These are phyloP conservation scores for Helostoma temminkii DNA, from an alignment of 2,797 vertebrate genomes.

Conservation along the genomic window DNA sequence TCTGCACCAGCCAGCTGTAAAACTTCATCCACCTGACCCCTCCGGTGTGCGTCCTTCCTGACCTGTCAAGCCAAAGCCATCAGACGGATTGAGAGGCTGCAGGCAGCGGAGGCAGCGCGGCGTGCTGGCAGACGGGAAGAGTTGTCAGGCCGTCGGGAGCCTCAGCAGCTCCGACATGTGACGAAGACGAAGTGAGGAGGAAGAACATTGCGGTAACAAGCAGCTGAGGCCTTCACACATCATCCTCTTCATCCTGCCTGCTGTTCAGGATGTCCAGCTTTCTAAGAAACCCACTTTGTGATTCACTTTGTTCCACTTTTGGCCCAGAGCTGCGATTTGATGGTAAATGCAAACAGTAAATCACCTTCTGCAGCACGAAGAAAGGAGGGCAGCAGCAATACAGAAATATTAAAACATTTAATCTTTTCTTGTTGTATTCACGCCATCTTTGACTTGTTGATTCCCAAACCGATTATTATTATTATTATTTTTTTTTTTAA, in stretches of 20 bases:
- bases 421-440: too few relatives aligned
- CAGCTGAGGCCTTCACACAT: slow-evolving; percentile 39
- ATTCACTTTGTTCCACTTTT: neutral
- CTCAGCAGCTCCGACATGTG: slow-evolving; percentile 21
- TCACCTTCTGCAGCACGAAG: too few relatives aligned
- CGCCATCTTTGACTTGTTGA: too few relatives aligned
- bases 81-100: neutral
- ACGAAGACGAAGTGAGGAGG: slow-evolving; percentile 44
- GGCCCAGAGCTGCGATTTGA: too few relatives aligned
- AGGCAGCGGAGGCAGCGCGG: slow-evolving; percentile 1
- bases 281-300: neutral
- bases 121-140: neutral
- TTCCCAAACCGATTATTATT: too few relatives aligned
- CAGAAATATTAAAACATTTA: too few relatives aligned
- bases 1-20: neutral
- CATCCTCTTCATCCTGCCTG: slow-evolving; percentile 14
- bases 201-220: slow-evolving; percentile 48
- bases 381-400: too few relatives aligned
- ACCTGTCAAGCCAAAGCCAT: slow-evolving; percentile 25
- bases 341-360: too few relatives aligned
- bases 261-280: neutral
- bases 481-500: neutral
- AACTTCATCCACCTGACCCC: slow-evolving; percentile 6
- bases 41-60: neutral
- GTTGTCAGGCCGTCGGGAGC: neutral